Evolutionary conservation across 2,113 vertebrate genomes (phyloP).

Genomic region (Nicator chloris): DNA sequence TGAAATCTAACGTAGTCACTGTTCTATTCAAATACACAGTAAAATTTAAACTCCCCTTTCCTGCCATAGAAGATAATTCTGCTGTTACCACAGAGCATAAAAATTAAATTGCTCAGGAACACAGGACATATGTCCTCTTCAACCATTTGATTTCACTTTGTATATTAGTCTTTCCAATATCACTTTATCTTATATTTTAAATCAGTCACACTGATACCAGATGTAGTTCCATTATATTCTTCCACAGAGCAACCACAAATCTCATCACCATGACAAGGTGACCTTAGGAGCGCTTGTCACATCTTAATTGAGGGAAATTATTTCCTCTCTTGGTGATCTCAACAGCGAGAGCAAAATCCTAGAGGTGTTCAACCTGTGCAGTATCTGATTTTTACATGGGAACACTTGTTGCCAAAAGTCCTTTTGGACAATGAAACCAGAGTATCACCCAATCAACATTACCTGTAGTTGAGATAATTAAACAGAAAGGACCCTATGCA

Average conservation of each 20-base stretch:
- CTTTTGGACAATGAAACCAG: neutral
- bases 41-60: neutral
- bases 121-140: neutral
- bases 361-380: neutral
- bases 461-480: neutral
- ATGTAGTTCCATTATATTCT: neutral
- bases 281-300: neutral
- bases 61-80: neutral
- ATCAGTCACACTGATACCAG: neutral
- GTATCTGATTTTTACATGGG: neutral
- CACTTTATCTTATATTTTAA: conserved; percentile 10
- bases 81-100: neutral
- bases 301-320: neutral
- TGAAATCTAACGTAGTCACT: neutral
- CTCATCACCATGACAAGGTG: neutral
- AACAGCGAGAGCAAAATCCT: conserved; percentile 14
- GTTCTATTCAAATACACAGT: neutral
- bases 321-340: neutral
- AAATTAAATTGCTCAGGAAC: neutral
- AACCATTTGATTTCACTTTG: neutral
- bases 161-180: neutral
- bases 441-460: neutral
- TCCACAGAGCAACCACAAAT: neutral
- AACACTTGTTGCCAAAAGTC: neutral
- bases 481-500: neutral